A percentile compares a stretch with the other conserved stretches of the same genome.
Evolutionary conservation across 2,888 invertebrate species (phyloP).

Genomic region (Eristalis intricaria): DNA sequence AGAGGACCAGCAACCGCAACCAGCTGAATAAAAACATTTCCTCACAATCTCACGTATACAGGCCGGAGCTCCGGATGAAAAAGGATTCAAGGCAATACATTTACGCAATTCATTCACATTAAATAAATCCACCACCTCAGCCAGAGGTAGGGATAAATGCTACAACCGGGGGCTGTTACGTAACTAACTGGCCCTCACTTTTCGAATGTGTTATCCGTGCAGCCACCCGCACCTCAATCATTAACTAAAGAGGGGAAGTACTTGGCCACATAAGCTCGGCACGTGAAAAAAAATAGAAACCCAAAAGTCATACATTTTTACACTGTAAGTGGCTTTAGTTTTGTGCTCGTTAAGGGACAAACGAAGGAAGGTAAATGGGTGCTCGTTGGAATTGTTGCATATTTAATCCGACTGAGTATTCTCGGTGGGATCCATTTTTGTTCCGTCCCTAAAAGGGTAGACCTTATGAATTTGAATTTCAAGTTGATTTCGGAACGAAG

Average conservation of each 20-base stretch:
- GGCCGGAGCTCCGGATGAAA: slow-evolving; percentile 11
- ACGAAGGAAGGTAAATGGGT: neutral
- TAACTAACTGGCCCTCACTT: slow-evolving; percentile 14
- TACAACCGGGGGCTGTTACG: slow-evolving; percentile 31
- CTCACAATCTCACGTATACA: slow-evolving; percentile 38
- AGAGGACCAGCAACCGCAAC: slow-evolving; percentile 14
- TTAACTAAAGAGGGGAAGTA: slow-evolving; percentile 1
- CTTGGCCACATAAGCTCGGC: slow-evolving; percentile 44
- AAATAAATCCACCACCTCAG: slow-evolving; percentile 43
- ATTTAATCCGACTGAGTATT: neutral
- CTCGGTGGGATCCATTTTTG: neutral
- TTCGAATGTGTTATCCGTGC: slow-evolving; percentile 14
- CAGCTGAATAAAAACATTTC: slow-evolving; percentile 20
- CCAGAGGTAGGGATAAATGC: slow-evolving; percentile 33
- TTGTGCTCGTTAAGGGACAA: neutral
- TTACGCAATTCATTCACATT: slow-evolving; percentile 68
- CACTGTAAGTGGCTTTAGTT: neutral
- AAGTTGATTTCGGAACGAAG: neutral
- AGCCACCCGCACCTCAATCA: neutral
- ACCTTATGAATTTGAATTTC: neutral
- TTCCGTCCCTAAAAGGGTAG: neutral
- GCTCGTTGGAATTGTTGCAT: neutral
- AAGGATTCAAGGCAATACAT: slow-evolving; percentile 30
- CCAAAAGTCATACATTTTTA: neutral
- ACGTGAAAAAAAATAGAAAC: neutral